Evolutionary conservation across 1,140 invertebrate species (phyloP).

Genomic region (Hesperophylax magnus): DNA sequence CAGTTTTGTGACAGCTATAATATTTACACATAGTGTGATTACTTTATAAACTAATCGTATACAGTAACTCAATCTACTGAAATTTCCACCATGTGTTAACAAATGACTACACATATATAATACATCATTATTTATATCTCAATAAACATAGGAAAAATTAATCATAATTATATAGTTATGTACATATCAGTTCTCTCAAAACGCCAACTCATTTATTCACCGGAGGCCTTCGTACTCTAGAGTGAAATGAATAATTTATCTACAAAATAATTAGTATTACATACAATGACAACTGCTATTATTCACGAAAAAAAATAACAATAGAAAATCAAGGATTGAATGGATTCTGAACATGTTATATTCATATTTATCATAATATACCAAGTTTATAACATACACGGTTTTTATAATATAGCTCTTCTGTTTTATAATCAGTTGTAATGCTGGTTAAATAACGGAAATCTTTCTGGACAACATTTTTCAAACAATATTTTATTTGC

Average conservation of each 20-base stretch:
- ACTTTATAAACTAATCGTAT: constrained; percentile 30
- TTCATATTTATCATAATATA: too few relatives aligned
- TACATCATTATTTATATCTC: too few relatives aligned
- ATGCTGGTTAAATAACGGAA: too few relatives aligned
- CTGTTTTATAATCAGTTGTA: too few relatives aligned
- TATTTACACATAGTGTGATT: constrained; percentile 28
- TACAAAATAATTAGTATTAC: not conserved
- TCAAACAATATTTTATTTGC: constrained; percentile 47
- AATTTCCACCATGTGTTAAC: constrained; percentile 11
- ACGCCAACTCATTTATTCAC: not conserved
- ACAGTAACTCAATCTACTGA: constrained; percentile 16
- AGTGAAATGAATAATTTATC: not conserved
- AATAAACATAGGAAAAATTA: too few relatives aligned
- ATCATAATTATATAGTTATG: too few relatives aligned
- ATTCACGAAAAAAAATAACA: not conserved
- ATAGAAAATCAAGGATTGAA: too few relatives aligned
- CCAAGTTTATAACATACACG: too few relatives aligned
- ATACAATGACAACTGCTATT: not conserved
- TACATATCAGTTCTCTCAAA: not conserved
- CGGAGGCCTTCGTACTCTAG: not conserved
- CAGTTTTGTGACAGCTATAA: constrained; percentile 23
- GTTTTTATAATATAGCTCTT: too few relatives aligned
- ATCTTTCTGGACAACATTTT: not conserved
- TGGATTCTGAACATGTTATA: too few relatives aligned
- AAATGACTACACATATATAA: constrained; percentile 19